Evolutionary conservation across 2,888 invertebrate species (phyloP).

Genomic region (Nomada goodeniana): DNA sequence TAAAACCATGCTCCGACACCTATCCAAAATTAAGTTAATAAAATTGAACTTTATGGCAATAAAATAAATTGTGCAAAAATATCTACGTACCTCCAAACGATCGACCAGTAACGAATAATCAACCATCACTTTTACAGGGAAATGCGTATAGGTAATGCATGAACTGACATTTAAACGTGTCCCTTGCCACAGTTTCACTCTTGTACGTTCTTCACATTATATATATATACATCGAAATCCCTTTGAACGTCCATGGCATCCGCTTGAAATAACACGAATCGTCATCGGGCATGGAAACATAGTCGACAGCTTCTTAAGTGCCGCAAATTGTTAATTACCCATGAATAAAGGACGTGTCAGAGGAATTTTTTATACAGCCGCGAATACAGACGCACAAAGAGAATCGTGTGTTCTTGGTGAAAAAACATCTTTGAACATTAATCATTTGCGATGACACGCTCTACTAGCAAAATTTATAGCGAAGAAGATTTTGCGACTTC

Average conservation of each 20-base stretch:
- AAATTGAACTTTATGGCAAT: too few species aligned
- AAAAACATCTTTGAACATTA: slow-evolving; percentile 10
- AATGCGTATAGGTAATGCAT: slow-evolving; percentile 24
- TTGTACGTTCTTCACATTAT: slow-evolving; percentile 1
- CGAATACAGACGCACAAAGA: neutral
- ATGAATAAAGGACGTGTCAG: slow-evolving; percentile 7
- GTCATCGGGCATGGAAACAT: slow-evolving; percentile 25
- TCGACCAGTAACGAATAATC: neutral
- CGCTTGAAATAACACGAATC: slow-evolving; percentile 7
- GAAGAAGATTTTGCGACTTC: neutral
- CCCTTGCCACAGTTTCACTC: slow-evolving; percentile 24
- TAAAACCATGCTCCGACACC: too few species aligned
- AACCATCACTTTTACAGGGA: slow-evolving; percentile 28
- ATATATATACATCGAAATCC: slow-evolving; percentile 26
- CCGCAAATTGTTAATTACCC: slow-evolving; percentile 22
- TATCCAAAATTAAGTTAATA: too few species aligned
- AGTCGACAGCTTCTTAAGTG: slow-evolving; percentile 19
- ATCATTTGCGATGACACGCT: slow-evolving; percentile 1
- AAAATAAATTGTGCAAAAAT: neutral
- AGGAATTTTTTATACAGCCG: slow-evolving; percentile 18
- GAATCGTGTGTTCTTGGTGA: neutral
- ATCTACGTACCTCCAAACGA: neutral
- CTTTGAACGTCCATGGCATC: slow-evolving; percentile 13
- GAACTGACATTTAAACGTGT: slow-evolving; percentile 54
- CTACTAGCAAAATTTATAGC: neutral